phyloP scores from a whole-genome alignment of 30 jellyfish, hydroid and myxozoan genomes.

The Chrysaora quinquecirrha region DNA sequence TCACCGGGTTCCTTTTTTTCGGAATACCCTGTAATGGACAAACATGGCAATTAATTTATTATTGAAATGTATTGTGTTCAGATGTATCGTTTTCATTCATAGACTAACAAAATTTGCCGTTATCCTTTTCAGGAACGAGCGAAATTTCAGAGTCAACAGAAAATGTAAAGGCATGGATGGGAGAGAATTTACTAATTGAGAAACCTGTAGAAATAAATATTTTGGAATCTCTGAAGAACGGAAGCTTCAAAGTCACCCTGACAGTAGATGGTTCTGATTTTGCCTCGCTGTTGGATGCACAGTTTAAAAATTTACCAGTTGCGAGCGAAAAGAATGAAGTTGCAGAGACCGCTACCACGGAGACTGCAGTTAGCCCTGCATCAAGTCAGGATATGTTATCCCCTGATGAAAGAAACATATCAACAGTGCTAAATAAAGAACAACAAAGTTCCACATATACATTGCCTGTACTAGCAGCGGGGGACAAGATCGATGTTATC shows the following conservation, averaged over 20 bases:
- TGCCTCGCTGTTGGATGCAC: neutral
- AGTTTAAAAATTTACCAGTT: neutral
- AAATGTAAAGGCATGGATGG: slow-evolving; percentile 39
- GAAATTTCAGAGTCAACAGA: neutral
- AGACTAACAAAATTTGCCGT: too few species aligned
- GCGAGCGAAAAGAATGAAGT: neutral
- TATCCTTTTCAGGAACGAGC: neutral
- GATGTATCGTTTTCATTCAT: too few species aligned
- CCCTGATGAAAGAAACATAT: too few species aligned
- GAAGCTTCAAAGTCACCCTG: neutral
- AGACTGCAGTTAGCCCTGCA: too few species aligned
- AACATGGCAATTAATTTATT: too few species aligned
- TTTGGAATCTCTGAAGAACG: neutral
- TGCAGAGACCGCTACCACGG: neutral
- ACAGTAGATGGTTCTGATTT: neutral
- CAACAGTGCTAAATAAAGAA: too few species aligned
- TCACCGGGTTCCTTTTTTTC: too few species aligned
- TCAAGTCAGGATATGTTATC: too few species aligned
- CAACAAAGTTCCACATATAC: neutral
- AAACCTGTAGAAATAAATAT: slow-evolving; percentile 10
- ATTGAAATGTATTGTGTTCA: too few species aligned
- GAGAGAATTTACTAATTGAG: slow-evolving; percentile 28
- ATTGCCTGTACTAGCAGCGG: neutral
- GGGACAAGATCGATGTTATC: slow-evolving; percentile 2
- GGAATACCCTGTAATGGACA: too few species aligned